Evolutionary conservation across 2,113 vertebrate genomes (phyloP).

Genomic region (Anolis carolinensis): DNA sequence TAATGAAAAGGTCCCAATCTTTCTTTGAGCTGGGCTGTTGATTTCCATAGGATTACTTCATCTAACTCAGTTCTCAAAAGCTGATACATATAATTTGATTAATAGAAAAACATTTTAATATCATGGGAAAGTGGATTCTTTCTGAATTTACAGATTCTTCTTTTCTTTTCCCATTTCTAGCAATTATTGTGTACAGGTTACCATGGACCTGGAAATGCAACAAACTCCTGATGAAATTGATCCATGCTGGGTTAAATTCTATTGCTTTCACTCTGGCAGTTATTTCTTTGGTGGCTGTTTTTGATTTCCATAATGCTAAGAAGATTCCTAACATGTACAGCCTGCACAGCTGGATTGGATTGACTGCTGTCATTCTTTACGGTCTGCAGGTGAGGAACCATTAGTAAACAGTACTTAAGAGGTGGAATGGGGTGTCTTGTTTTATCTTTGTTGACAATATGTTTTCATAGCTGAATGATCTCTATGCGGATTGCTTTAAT

Average conservation of each 20-base stretch:
- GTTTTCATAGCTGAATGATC: background rate
- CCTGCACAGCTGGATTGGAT: slow-evolving; percentile 95
- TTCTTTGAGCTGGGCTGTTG: background rate
- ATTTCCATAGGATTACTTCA: too few relatives aligned
- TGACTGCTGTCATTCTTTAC: slow-evolving; percentile 83
- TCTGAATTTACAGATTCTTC: background rate
- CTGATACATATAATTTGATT: background rate
- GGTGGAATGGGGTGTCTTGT: slow-evolving; percentile 36
- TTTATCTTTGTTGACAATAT: slow-evolving; percentile 29
- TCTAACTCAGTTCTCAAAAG: background rate
- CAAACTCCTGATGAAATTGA: slow-evolving; percentile 92
- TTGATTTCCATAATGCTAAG: slow-evolving; percentile 87
- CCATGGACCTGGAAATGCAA: slow-evolving; percentile 96
- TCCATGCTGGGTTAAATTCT: slow-evolving; percentile 89
- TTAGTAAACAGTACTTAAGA: slow-evolving; percentile 47
- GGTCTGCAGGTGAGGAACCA: slow-evolving; percentile 83
- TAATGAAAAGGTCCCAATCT: background rate
- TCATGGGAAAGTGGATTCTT: background rate
- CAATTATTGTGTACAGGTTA: slow-evolving; percentile 87
- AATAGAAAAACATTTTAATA: background rate
- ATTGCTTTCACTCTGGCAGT: slow-evolving; percentile 82
- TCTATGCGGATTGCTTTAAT: slow-evolving; percentile 21
- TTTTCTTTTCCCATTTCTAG: slow-evolving; percentile 63
- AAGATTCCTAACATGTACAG: slow-evolving; percentile 95
- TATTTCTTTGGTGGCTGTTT: slow-evolving; percentile 87